Base-by-base conservation (phyloP, 2,797 vertebrate genomes). In the Peromyscus eremicus region DNA sequence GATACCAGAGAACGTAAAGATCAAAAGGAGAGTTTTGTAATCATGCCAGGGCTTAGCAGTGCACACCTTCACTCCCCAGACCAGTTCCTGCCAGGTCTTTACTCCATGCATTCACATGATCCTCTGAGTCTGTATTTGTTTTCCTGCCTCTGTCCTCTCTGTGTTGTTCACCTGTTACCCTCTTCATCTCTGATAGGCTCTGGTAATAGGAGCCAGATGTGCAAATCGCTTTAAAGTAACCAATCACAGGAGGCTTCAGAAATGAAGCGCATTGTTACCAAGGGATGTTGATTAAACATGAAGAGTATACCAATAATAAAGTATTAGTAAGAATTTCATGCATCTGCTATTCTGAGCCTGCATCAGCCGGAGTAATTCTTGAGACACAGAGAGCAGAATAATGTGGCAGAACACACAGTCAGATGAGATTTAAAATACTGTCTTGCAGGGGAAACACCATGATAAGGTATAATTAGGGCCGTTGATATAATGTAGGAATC, bases 381-480 rank as follows among this genome's bases (percentile, higher is more conserved):
- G 55, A 82, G 75, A 68, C 27, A 60, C 34, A 64, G 84, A 87
- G 87, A 82, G 14, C 79, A 81, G 75, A 89, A 76, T 94, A 64
- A 82, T 12, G 7, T 37, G 40, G 16, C 8, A 43, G 55, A 46
- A 6, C 92, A 17, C 0, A 0, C 79, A 66, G 49, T 85, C 64
- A 70, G 29, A 34, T 70, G 94, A 82, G 64, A 95, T 84, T 79
- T 93, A 89, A 75, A 89, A 93, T 64, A 75, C 71, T 49, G 82
- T 40, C 70, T 77, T 14, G 87, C 70, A 76, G 75, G 77, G 84
- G 43, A 12, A 62, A 49, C 27, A 1, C 76, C 52, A 75, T n/a
- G 12, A 46, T 21, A 76, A 79, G 37, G 6, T 94, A n/a, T 87
- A 43, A 79, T 70, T 80, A 80, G 77, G 91, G 73, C 16, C 37